phyloP scores from a whole-genome alignment of 2,888 invertebrate genomes.

The Salticus scenicus region DNA sequence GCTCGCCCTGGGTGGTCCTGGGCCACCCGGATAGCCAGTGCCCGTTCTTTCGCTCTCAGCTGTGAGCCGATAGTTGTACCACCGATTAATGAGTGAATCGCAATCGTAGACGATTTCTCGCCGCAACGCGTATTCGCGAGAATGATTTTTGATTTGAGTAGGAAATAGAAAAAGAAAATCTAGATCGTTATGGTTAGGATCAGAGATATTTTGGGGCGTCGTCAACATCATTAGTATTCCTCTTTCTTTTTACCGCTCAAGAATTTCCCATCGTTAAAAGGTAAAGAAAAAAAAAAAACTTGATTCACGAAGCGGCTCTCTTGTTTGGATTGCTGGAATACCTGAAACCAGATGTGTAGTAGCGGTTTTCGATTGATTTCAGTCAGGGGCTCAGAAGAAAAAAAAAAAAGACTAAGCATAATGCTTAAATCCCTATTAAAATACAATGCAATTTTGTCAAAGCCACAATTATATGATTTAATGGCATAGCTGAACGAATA shows the following conservation, averaged over 20 bases:
- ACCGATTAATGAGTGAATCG: background rate
- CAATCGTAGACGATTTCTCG: background rate
- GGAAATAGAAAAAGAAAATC: too few species aligned
- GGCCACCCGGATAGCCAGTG: constrained; percentile 40
- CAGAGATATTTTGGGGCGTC: background rate
- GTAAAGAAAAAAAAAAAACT: too few species aligned
- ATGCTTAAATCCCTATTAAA: too few species aligned
- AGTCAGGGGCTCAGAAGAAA: too few species aligned
- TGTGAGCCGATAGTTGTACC: background rate
- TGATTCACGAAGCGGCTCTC: too few species aligned
- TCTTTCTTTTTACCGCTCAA: background rate
- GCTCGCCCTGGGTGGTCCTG: constrained; percentile 50
- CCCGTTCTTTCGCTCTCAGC: background rate
- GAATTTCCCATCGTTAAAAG: background rate
- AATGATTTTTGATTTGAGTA: background rate
- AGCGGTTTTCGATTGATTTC: too few species aligned
- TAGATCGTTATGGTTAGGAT: background rate
- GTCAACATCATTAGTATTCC: background rate
- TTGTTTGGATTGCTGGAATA: too few species aligned
- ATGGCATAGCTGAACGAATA: too few species aligned
- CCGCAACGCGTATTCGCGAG: background rate
- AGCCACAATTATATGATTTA: too few species aligned
- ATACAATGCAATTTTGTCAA: too few species aligned
- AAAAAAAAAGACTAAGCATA: too few species aligned
- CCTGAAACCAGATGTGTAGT: too few species aligned